Base-by-base conservation (phyloP, 1,140 invertebrate species). In the Pinna nobilis region DNA sequence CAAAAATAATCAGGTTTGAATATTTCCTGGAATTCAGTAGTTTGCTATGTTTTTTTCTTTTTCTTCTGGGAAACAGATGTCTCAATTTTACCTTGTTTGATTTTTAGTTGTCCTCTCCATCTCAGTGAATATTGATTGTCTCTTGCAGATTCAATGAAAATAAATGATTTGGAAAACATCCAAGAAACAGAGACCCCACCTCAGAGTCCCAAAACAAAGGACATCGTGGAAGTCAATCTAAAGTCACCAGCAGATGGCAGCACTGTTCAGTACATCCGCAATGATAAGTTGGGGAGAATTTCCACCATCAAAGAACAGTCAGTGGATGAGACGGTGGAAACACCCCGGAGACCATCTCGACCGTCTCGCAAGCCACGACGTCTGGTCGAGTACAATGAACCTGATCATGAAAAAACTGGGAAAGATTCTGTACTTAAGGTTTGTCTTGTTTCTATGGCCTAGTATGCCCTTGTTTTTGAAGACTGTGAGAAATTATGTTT, bases 81-180 rank as follows among this genome's bases (percentile, higher is more conserved):
- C n/a, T n/a, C n/a, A n/a, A n/a, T n/a, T n/a, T n/a, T n/a, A n/a
- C n/a, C n/a, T n/a, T n/a, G n/a, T n/a, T n/a, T n/a, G n/a, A n/a
- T n/a, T n/a, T n/a, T n/a, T n/a, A n/a, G n/a, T n/a, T n/a, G n/a
- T n/a, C n/a, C n/a, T n/a, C n/a, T n/a, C n/a, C n/a, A n/a, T n/a
- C n/a, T n/a, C n/a, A n/a, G n/a, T n/a, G n/a, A n/a, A n/a, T n/a
- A n/a, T n/a, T n/a, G n/a, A n/a, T n/a, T n/a, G n/a, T n/a, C n/a
- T n/a, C n/a, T 71, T 80, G 44, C 74, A 88, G 89, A 90, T 80
- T 79, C 86, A 3, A 89, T 86, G 70, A 89, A 84, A 41, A 83
- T 88, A 9, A 88, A 84, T 77, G 90, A 90, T 68, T 70, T 90
- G 18, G 89, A 88, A 71, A 86, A 89, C 65, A 88, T 89, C 28